phyloP scores from a whole-genome alignment of 2,888 invertebrate species.

The Dorcus parallelipipedus region DNA sequence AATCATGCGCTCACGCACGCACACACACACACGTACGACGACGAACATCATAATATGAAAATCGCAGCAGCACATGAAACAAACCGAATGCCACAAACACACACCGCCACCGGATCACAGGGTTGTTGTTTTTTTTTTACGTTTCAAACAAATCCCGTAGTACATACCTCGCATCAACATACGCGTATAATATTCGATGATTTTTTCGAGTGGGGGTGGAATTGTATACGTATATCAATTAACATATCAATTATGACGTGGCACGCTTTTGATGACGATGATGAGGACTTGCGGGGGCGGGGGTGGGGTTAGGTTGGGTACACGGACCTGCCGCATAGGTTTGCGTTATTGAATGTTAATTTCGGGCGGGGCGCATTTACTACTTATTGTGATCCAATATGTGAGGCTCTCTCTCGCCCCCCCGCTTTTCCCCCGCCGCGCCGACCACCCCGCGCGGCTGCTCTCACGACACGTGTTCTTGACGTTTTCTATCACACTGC shows the following conservation, averaged over 20 bases:
- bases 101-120: slow-evolving; percentile 28
- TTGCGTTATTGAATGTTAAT: background rate
- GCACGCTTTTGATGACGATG: slow-evolving; percentile 7
- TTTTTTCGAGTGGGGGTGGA: background rate
- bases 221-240: slow-evolving; percentile 14
- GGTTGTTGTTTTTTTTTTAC: background rate
- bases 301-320: background rate
- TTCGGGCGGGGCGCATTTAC: background rate
- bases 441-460: slow-evolving; percentile 13
- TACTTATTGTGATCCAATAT: background rate
- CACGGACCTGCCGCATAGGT: background rate
- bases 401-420: background rate
- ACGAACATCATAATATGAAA: slow-evolving; percentile 43
- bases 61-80: slow-evolving; percentile 35
- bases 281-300: slow-evolving; percentile 1
- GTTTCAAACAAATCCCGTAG: slow-evolving; percentile 7
- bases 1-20: slow-evolving; percentile 33
- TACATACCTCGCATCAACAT: background rate
- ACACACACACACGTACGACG: slow-evolving; percentile 13
- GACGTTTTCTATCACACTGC: slow-evolving; percentile 17
- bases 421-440: slow-evolving; percentile 11
- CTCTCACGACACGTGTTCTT: slow-evolving; percentile 11
- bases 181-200: background rate
- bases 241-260: slow-evolving; percentile 12
- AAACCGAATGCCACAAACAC: slow-evolving; percentile 38